Evolutionary conservation across 2,888 invertebrate species (phyloP).

Genomic region (Caenorhabditis sp.): DNA sequence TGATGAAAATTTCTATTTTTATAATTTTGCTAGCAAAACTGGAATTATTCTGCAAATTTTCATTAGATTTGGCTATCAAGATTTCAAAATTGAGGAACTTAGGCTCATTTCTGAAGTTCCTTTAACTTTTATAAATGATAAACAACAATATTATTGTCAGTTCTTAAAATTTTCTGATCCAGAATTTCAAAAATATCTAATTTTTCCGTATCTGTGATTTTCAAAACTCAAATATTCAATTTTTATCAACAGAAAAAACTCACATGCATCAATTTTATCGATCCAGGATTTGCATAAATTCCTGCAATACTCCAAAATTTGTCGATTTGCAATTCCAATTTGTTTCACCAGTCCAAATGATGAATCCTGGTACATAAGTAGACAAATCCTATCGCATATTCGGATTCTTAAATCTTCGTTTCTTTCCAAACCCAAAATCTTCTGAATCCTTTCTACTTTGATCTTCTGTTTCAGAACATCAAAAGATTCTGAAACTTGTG

Average conservation of each 20-base stretch:
- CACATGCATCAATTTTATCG: background rate
- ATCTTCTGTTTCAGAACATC: background rate
- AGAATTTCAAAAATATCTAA: too few relatives aligned
- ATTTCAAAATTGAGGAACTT: too few relatives aligned
- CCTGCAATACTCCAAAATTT: slow-evolving; percentile 3
- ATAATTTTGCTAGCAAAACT: too few relatives aligned
- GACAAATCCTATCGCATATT: slow-evolving; percentile 19
- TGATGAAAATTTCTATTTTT: too few relatives aligned
- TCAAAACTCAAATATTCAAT: too few relatives aligned
- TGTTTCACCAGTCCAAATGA: slow-evolving; percentile 20
- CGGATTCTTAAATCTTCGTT: slow-evolving; percentile 14
- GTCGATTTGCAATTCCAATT: background rate
- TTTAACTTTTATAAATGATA: too few relatives aligned
- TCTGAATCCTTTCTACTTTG: background rate
- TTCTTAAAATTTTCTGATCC: too few relatives aligned
- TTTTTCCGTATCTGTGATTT: too few relatives aligned
- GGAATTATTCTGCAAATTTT: too few relatives aligned
- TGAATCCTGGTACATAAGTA: slow-evolving; percentile 28
- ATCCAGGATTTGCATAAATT: slow-evolving; percentile 27
- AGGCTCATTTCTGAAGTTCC: too few relatives aligned
- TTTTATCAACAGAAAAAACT: background rate
- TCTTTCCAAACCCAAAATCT: background rate
- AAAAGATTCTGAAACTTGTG: slow-evolving; percentile 20
- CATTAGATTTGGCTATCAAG: too few relatives aligned
- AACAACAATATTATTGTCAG: too few relatives aligned